Evolutionary conservation across 2,888 invertebrate genomes (phyloP), one percentile per base, ranked within the genome.

Genomic region (Andrena haemorrhoa): DNA sequence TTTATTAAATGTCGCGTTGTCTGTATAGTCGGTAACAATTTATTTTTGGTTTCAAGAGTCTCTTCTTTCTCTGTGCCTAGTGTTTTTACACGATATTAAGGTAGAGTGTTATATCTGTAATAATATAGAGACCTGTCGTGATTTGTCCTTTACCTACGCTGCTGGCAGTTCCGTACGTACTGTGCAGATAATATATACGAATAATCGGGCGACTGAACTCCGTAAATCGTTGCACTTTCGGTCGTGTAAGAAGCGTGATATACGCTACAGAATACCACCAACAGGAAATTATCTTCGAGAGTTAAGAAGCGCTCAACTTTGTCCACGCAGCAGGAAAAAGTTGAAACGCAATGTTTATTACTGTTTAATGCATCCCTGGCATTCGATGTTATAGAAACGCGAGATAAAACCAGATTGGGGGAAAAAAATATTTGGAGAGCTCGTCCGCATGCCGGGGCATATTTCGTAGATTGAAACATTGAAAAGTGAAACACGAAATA

Each of bases 201-300:
- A 87, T 89, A 88, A 90, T 87, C 83, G 84, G 66, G 65, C 82
- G 81, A 84, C 86, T 83, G 83, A 83, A 85, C 79, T 89, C 76
- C 75, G 80, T 88, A 89, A 88, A 89, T 89, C 85, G 83, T 86
- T 83, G 71, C 82, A 85, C 69, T 84, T 87, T 83, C 70, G 85
- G 58, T 68, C 33, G 72, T 79, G 65, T 86, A 90, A 90, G 86
- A 88, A 86, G 51, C 35, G 41, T 87, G 74, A 85, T 88, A 75
- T 83, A 78, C 75, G 66, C 65, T 71, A 7, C 20, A 29, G 56
- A 41, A 35, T 33, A 29, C 75, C n/a, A 41, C 35, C 49, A 29
- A 31, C 65, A 75, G 65, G 76, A 75, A 76, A 76, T 78, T 78
- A 78, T 66, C 31, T 51, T 68, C 2, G 41, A 29, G 35, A 58